Conservation (phyloP, 2,113 vertebrate genomes). For the Peucedramus taeniatus region DNA sequence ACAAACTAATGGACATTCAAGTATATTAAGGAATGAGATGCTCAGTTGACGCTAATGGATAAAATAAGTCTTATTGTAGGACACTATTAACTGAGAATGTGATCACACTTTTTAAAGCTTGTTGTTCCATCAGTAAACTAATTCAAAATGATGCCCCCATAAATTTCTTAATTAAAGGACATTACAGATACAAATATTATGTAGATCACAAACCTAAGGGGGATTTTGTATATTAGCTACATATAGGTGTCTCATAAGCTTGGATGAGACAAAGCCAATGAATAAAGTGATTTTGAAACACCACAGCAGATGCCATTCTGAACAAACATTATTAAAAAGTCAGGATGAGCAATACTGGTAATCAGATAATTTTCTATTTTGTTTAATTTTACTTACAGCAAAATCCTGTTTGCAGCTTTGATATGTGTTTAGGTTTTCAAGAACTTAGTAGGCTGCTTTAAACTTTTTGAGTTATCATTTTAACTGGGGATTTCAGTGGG, state of each 20-base stretch:
- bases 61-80: neutral
- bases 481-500: slow-evolving; percentile 13
- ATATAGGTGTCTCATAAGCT: neutral
- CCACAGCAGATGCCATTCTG: neutral
- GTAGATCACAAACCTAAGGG: neutral
- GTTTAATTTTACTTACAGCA: slow-evolving; percentile 24
- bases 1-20: neutral
- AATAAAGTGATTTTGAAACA: neutral
- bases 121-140: neutral
- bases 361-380: slow-evolving; percentile 32
- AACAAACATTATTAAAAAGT: neutral
- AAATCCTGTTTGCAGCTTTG: neutral
- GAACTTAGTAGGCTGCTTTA: slow-evolving; percentile 13
- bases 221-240: neutral
- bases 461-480: slow-evolving; percentile 35
- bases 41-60: neutral
- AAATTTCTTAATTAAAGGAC: neutral
- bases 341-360: neutral
- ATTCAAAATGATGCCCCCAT: neutral
- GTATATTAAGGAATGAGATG: neutral
- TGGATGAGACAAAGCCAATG: neutral
- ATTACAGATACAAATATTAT: neutral
- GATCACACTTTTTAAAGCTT: neutral
- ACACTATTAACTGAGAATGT: neutral
- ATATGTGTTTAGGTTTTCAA: slow-evolving; percentile 28